A percentile compares a stretch with the other conserved stretches of the same genome.
These are phyloP conservation scores for Tetragonisca angustula DNA, from an alignment of 2,888 invertebrate genomes.

Conservation along the genomic window DNA sequence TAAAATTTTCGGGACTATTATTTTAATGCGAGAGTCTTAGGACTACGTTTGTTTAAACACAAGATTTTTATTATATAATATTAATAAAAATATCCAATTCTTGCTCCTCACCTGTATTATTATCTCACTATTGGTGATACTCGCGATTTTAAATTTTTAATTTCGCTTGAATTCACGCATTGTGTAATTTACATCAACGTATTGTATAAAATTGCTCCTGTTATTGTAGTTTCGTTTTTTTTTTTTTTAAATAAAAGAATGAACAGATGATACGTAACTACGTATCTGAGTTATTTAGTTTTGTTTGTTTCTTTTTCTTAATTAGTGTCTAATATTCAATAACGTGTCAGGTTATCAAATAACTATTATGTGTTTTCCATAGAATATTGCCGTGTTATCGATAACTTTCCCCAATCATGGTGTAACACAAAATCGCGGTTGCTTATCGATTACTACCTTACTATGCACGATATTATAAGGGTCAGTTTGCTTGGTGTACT, in stretches of 20 bases:
- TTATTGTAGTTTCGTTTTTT: background rate
- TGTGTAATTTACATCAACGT: too few relatives aligned
- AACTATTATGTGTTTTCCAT: background rate
- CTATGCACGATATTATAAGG: background rate
- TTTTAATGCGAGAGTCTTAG: background rate
- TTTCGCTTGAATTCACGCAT: too few relatives aligned
- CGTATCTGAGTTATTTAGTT: background rate
- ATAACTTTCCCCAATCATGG: background rate
- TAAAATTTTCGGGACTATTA: background rate
- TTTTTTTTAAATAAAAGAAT: background rate
- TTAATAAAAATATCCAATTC: too few relatives aligned
- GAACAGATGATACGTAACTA: background rate
- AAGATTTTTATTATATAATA: too few relatives aligned
- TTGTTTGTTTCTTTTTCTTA: background rate
- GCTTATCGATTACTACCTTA: slow-evolving; percentile 6
- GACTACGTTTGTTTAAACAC: background rate
- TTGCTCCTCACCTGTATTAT: background rate
- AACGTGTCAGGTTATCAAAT: background rate
- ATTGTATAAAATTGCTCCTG: background rate
- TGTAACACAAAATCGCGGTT: background rate
- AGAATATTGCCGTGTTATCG: background rate
- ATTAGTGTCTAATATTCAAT: background rate
- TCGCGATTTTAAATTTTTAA: background rate
- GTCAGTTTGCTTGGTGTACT: background rate
- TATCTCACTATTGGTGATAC: background rate